Evolutionary conservation across 2,113 vertebrate genomes (phyloP), one percentile per base, ranked within the genome.

Genomic region (Pleuronectes platessa): DNA sequence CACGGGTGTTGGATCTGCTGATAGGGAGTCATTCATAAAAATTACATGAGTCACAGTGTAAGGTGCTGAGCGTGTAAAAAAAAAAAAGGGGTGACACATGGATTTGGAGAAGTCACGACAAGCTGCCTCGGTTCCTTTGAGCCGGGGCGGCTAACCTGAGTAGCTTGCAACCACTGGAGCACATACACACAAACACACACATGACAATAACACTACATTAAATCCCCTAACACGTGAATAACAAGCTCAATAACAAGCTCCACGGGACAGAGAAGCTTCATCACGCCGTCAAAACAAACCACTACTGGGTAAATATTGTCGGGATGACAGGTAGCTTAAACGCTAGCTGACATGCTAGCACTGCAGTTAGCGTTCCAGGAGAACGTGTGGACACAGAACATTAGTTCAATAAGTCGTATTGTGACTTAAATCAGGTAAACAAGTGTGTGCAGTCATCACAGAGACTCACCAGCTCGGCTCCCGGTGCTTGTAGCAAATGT

Each of bases 101-200:
- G 65, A n/a, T n/a, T 15, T 2, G 10, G 58, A n/a, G 45, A 12
- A 78, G 76, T 86, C 85, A 89, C 79, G 79, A 88, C 59, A 74
- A n/a, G 35, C 35, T 60, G n/a, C 51, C 18, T 2, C 45, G 35
- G 65, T n/a, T 61, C 0, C 35, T 27, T 40, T 68, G 20, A 70
- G 24, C 63, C 21, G 35, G 35, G 35, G 21, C 20, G 37, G 60
- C 74, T 73, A 74, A 65, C 31, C 1, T 26, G n/a, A 18, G 27
- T 51, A 78, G 79, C 79, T 35, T 71, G 59, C 8, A 27, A 45
- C 59, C 75, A 5, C 21, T n/a, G 9, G 6, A 79, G 11, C 18
- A 40, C 18, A 27, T 1, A 17, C 26, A 35, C 35, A 35, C 35
- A 35, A 8, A 37, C 35, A 37, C 35, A 35, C 35, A 37, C 13